phyloP scores from a whole-genome alignment of 2,113 vertebrate species.

The Silurus glanis region DNA sequence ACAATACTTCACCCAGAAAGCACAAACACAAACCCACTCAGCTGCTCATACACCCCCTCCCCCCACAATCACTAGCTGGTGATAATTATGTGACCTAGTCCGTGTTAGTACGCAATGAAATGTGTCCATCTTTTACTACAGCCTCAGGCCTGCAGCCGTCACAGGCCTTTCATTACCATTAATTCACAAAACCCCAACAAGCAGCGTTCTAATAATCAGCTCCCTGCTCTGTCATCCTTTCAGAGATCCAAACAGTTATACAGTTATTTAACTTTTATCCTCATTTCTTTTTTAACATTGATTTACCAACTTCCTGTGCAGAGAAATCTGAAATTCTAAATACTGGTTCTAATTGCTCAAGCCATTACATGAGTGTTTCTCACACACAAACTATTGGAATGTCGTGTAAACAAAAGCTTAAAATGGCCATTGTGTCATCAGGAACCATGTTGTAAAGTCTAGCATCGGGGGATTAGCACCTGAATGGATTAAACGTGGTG shows the following conservation, averaged over 20 bases:
- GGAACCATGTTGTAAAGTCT: neutral
- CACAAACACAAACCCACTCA: neutral
- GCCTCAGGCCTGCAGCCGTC: conserved; percentile 27
- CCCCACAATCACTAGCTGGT: neutral
- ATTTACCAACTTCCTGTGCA: neutral
- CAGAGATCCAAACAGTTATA: neutral
- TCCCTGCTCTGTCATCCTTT: neutral
- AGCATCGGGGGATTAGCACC: neutral
- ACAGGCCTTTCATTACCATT: conserved; percentile 20
- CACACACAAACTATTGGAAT: neutral
- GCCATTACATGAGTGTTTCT: neutral
- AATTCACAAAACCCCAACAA: neutral
- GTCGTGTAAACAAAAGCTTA: conserved; percentile 13
- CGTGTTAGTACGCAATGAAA: conserved; percentile 1
- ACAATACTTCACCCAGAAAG: neutral
- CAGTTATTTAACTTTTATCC: neutral
- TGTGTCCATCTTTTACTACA: neutral
- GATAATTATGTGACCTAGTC: neutral
- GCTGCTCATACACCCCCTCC: neutral
- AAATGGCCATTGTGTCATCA: neutral
- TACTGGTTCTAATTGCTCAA: neutral
- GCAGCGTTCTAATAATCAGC: neutral
- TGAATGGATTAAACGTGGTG: neutral
- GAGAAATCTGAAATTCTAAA: neutral
- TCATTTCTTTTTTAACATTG: neutral